A percentile compares a stretch with the other conserved stretches of the same genome.
phyloP scores from a whole-genome alignment of 2,888 invertebrate genomes.

The Crepidodera aurea region DNA sequence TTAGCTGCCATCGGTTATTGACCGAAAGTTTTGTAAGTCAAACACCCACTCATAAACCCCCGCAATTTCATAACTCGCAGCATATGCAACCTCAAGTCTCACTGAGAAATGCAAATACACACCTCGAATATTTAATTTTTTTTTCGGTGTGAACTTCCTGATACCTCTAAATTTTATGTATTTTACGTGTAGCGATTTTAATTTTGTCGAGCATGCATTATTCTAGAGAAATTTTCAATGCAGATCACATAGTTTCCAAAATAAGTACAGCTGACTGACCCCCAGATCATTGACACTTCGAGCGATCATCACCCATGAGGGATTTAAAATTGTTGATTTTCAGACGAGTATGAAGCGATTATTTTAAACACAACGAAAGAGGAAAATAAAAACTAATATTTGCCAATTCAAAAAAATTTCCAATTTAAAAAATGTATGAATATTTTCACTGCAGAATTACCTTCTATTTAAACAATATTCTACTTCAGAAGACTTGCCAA shows the following conservation, averaged over 20 bases:
- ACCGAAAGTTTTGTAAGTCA: conserved; percentile 52
- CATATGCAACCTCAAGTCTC: conserved; percentile 40
- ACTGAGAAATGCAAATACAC: conserved; percentile 24
- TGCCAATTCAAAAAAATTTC: too few relatives aligned
- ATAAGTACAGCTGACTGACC: conserved; percentile 48
- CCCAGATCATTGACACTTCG: conserved; percentile 57
- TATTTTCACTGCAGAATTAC: too few relatives aligned
- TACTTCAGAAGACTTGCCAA: too few relatives aligned
- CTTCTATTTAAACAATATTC: too few relatives aligned
- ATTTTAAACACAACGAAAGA: too few relatives aligned
- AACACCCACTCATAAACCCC: conserved; percentile 54
- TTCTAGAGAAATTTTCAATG: conserved; percentile 47
- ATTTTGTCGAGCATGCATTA: conserved; percentile 31
- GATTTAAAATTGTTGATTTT: conserved; percentile 19
- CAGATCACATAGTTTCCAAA: conserved; percentile 55
- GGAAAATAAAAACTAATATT: too few relatives aligned
- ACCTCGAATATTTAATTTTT: conserved; percentile 30
- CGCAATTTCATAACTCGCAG: conserved; percentile 47
- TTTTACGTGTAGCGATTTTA: conserved; percentile 32
- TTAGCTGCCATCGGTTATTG: conserved; percentile 52
- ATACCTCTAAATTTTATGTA: conserved; percentile 23
- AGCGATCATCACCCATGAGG: conserved; percentile 48
- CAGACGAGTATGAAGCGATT: too few relatives aligned
- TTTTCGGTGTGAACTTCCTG: conserved; percentile 30
- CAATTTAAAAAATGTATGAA: too few relatives aligned